Evolutionary conservation across 53 echinoderm and acorn worm genomes (phyloP).

Genomic region (Antedon mediterranea): DNA sequence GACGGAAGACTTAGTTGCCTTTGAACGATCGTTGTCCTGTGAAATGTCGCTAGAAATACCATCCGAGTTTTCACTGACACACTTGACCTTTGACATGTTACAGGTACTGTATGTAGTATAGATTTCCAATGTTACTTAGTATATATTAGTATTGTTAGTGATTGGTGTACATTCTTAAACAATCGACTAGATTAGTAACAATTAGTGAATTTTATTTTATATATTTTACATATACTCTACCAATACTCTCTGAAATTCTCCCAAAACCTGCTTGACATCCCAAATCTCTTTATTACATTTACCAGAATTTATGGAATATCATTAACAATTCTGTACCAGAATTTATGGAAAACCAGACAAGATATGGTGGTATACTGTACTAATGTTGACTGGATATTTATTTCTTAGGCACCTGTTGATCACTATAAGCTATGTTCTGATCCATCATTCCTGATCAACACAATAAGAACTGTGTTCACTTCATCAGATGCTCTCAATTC

Average conservation of each 20-base stretch:
- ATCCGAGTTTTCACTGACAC: constrained; percentile 73
- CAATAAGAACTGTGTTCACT: constrained; percentile 88
- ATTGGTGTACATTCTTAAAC: neutral
- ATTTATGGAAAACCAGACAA: too few species aligned
- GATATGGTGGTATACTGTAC: too few species aligned
- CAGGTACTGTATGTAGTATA: too few species aligned
- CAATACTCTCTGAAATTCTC: too few species aligned
- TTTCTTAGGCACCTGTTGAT: constrained; percentile 48
- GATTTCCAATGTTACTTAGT: neutral
- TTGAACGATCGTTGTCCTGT: constrained; percentile 72
- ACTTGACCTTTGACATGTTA: constrained; percentile 69
- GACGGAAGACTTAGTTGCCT: constrained; percentile 69
- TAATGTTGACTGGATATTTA: neutral
- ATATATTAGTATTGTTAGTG: neutral
- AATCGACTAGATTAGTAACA: neutral
- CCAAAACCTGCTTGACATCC: too few species aligned
- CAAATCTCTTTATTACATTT: too few species aligned
- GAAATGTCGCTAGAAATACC: constrained; percentile 55
- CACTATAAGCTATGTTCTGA: constrained; percentile 61
- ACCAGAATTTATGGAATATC: too few species aligned
- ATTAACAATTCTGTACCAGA: too few species aligned
- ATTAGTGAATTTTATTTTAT: too few species aligned
- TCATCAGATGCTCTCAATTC: constrained; percentile 76
- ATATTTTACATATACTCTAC: too few species aligned
- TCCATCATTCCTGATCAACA: constrained; percentile 78